Evolutionary conservation across 2,888 invertebrate species (phyloP), one percentile per base, ranked within the genome.

Genomic region (Apotomis capreana): DNA sequence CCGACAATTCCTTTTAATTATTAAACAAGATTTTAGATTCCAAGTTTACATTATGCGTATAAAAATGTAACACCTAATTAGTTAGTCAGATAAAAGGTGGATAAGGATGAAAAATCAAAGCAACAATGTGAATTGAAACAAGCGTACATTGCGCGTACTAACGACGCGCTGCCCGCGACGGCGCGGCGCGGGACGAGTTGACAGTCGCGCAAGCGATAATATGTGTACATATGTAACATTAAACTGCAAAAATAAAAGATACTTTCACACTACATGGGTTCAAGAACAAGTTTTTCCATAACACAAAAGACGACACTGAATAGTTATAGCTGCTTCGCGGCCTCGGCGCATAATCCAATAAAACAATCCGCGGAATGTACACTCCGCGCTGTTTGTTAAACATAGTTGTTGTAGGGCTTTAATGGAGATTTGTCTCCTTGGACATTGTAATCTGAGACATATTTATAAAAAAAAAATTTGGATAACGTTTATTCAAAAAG

Each of bases 251-350:
- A 93, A 93, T 93, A 93, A 93, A 93, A 85, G 89, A 92, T 83
- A 88, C 88, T 91, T 93, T 93, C 93, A 93, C 93, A 93, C 93
- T 93, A 93, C 93, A 93, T 91, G 92, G 92, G 90, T 92, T 92
- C 91, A 91, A 92, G 89, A 93, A 93, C 93, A 93, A 93, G 93
- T 93, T 93, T 93, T 93, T 93, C 93, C 93, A 93, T 93, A 93
- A 93, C 93, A 93, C 92, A 93, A 93, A 92, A 93, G 93, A 92
- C 92, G 88, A 92, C 93, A 90, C 91, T 93, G 93, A 93, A 93
- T 93, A 93, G 93, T 93, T 93, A 93, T 93, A 93, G 93, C 91
- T 92, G 89, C 91, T 91, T 89, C 91, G 90, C 89, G 89, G 88
- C 89, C 89, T 89, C 89, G 87, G 87, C 89, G 91, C 92, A 92